Percentiles rank a stretch among this genome's conserved stretches.
These are phyloP conservation scores for Scaptomyza pallida DNA, from an alignment of 1,140 invertebrate species.

Conservation along the genomic window DNA sequence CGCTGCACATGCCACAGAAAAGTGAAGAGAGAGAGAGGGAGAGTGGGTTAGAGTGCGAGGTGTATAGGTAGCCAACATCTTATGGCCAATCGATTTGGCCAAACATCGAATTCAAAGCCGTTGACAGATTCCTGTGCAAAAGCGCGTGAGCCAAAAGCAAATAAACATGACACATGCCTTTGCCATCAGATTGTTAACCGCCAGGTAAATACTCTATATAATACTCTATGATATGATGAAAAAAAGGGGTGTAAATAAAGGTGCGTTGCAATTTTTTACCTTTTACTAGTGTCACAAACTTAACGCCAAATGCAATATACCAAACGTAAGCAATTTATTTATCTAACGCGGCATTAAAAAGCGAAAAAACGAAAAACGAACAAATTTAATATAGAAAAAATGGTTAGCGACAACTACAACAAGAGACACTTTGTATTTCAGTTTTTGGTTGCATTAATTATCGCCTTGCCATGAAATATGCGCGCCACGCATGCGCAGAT, in stretches of 20 bases:
- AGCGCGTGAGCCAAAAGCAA: conserved; percentile 20
- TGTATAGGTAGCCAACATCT: conserved; percentile 2
- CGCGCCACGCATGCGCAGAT: conserved; percentile 76
- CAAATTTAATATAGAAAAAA: conserved; percentile 69
- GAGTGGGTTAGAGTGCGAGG: conserved; percentile 8
- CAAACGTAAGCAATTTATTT: conserved; percentile 29
- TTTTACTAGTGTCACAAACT: neutral
- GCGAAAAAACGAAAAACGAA: conserved; percentile 53
- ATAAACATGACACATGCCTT: conserved; percentile 2
- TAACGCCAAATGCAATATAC: neutral
- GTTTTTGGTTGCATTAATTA: conserved; percentile 81
- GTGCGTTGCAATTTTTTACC: too few relatives aligned
- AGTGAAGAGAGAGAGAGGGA: neutral
- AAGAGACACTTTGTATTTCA: conserved; percentile 70
- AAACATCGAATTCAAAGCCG: conserved; percentile 27
- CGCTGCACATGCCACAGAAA: conserved; percentile 8
- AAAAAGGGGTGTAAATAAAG: too few relatives aligned
- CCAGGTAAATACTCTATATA: conserved; percentile 5
- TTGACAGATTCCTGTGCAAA: conserved; percentile 44
- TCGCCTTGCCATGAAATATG: conserved; percentile 82
- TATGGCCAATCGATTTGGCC: conserved; percentile 31
- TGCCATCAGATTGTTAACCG: neutral
- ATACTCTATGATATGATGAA: too few relatives aligned
- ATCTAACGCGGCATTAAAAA: too few relatives aligned
- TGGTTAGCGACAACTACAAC: conserved; percentile 51